These are phyloP conservation scores for Melanerpes formicivorus DNA, from an alignment of 2,113 vertebrate genomes.

Conservation along the genomic window DNA sequence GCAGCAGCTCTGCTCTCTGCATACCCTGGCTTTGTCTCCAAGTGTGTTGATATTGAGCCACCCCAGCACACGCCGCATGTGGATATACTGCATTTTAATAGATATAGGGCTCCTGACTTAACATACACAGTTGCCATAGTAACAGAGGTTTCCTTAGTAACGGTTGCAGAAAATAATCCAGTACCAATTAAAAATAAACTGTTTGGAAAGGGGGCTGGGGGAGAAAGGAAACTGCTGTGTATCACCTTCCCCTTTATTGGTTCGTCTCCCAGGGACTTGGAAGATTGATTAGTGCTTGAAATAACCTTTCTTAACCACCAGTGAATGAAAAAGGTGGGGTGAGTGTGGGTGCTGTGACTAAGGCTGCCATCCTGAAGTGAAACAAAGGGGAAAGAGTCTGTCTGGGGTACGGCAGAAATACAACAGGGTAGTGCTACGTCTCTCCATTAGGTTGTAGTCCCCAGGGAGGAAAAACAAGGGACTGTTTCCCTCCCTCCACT, in stretches of 20 bases:
- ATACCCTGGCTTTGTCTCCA: not conserved
- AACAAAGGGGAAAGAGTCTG: conserved; percentile 7
- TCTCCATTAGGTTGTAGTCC: conserved; percentile 14
- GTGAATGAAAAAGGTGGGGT: not conserved
- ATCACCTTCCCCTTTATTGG: conserved; percentile 51
- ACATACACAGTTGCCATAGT: conserved; percentile 71
- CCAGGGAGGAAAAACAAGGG: not conserved
- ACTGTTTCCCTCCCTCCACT: not conserved
- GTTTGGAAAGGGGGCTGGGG: conserved; percentile 61
- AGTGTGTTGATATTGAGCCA: conserved; percentile 8
- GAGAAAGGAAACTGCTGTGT: conserved; percentile 49
- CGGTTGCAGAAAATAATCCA: conserved; percentile 74
- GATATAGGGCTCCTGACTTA: conserved; percentile 64
- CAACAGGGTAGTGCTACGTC: not conserved
- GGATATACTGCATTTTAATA: conserved; percentile 68
- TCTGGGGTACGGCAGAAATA: not conserved
- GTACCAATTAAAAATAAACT: conserved; percentile 76
- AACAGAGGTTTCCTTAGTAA: conserved; percentile 76
- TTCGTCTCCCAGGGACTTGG: conserved; percentile 44
- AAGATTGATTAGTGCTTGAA: conserved; percentile 42
- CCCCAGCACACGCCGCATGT: not conserved
- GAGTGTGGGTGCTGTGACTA: not conserved
- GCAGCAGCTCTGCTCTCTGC: not conserved
- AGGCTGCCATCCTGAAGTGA: not conserved
- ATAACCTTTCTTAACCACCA: conserved; percentile 9